Evolutionary conservation across 30 jellyfish, hydroid and myxozoan species (phyloP).

Genomic region (Hydra vulgaris): DNA sequence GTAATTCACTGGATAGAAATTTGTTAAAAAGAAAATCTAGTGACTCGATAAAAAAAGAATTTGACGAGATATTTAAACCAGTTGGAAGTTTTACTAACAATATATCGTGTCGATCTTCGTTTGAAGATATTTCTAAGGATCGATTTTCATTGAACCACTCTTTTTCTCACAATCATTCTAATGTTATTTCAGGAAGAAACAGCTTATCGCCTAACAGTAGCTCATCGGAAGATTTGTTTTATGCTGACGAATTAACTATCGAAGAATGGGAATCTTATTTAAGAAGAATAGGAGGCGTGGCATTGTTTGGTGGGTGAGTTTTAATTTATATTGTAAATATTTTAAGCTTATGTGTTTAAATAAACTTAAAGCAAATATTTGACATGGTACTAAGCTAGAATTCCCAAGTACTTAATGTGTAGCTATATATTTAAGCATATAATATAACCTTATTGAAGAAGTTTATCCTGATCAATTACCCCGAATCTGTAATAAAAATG

Average conservation of each 20-base stretch:
- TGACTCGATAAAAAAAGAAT: not conserved
- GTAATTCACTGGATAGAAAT: not conserved
- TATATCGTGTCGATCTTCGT: not conserved
- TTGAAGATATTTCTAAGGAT: not conserved
- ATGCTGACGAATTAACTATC: not conserved
- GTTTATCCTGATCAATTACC: no score
- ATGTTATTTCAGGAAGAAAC: not conserved
- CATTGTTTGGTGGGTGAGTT: constrained; percentile 39
- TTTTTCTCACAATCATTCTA: not conserved
- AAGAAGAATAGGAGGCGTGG: constrained; percentile 53
- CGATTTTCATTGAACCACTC: not conserved
- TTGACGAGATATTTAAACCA: not conserved
- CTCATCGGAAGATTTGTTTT: not conserved
- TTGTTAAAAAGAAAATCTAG: not conserved
- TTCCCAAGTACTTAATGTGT: no score
- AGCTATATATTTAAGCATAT: no score
- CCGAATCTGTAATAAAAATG: no score
- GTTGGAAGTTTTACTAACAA: not conserved
- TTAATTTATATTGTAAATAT: not conserved
- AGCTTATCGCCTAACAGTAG: not conserved
- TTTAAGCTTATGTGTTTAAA: not conserved
- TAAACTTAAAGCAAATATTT: no score
- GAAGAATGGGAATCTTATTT: constrained; percentile 69
- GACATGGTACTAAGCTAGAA: no score
- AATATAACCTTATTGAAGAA: no score